A percentile compares a stretch with the other conserved stretches of the same genome.
Evolutionary conservation across 2,113 vertebrate species (phyloP).

Genomic region (Nothoprocta pentlandii): DNA sequence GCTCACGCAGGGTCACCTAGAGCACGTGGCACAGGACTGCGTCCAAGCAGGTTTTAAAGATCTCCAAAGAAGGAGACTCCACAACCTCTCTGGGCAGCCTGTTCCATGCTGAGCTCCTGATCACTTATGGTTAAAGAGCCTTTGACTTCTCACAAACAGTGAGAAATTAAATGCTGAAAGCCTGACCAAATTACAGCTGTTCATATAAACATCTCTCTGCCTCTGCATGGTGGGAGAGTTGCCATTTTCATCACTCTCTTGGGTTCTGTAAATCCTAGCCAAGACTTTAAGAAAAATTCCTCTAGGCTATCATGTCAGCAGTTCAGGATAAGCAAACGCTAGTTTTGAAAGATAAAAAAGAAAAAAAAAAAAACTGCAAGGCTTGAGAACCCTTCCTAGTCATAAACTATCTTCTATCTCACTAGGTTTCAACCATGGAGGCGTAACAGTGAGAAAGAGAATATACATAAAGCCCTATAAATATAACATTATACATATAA

Average conservation of each 20-base stretch:
- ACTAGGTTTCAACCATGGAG: neutral
- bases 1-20: too few relatives aligned
- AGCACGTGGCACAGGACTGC: too few relatives aligned
- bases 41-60: too few relatives aligned
- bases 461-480: neutral
- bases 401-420: neutral
- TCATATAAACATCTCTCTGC: neutral
- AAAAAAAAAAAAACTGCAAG: neutral
- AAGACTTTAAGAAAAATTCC: neutral
- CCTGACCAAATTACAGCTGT: neutral
- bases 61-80: too few relatives aligned
- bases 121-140: neutral
- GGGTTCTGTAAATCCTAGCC: neutral
- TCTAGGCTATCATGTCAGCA: neutral
- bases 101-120: neutral
- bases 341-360: neutral
- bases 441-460: neutral
- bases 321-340: neutral
- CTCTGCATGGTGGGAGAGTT: neutral
- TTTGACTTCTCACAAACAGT: rapidly evolving
- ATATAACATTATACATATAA: neutral
- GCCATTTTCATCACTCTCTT: neutral
- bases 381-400: neutral
- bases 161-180: neutral
- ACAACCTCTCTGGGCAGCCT: too few relatives aligned